Conservation (phyloP, 1,140 invertebrate species). For the Musca vetustissima region DNA sequence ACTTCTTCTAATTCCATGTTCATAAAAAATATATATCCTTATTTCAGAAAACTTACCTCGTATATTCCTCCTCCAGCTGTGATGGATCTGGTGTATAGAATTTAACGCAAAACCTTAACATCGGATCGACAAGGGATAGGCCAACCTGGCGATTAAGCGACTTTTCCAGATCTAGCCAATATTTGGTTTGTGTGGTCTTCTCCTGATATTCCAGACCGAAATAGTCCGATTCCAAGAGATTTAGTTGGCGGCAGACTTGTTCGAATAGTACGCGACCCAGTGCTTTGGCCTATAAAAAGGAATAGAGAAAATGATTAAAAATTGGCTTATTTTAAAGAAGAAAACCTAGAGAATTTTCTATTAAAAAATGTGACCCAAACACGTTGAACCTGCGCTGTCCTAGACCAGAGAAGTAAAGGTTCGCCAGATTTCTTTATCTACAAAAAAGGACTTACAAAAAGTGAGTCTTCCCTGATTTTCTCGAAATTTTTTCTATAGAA, state of each 20-base stretch:
- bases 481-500: no score
- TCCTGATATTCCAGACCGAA: slow-evolving; percentile 97
- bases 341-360: no score
- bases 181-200: slow-evolving; percentile 70
- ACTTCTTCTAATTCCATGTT: no score
- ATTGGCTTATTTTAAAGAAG: no score
- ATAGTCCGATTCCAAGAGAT: slow-evolving; percentile 96
- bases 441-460: no score
- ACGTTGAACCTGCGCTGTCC: no score
- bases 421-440: no score
- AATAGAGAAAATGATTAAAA: neutral
- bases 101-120: slow-evolving; percentile 90
- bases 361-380: no score
- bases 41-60: slow-evolving; percentile 59
- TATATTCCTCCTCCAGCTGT: slow-evolving; percentile 97
- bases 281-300: slow-evolving; percentile 82
- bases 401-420: no score
- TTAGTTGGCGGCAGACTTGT: slow-evolving; percentile 93
- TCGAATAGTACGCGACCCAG: slow-evolving; percentile 91
- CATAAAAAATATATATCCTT: no score
- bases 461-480: no score
- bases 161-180: slow-evolving; percentile 98
- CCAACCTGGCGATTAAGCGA: slow-evolving; percentile 92
- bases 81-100: slow-evolving; percentile 99
- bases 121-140: slow-evolving; percentile 80